Percentiles rank a stretch among this genome's conserved stretches.
phyloP scores from a whole-genome alignment of 2,113 vertebrate genomes.

The Acrocephalus arundinaceus region DNA sequence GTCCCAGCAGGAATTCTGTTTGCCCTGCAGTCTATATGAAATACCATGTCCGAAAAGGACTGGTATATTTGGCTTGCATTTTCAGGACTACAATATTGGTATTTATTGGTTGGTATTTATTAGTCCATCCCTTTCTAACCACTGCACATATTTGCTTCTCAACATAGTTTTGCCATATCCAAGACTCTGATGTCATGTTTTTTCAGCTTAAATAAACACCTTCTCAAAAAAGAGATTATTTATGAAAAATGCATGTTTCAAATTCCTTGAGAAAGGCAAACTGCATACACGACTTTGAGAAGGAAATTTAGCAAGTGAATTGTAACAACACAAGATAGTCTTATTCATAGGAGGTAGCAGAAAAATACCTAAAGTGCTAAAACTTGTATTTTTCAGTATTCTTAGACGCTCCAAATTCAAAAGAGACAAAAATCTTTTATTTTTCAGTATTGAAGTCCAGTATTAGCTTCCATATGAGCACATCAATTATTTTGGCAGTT shows the following conservation, averaged over 20 bases:
- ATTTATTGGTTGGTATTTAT: not conserved
- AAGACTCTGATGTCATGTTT: not conserved
- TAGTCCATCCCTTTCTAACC: not conserved
- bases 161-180: not conserved
- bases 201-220: not conserved
- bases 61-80: not conserved
- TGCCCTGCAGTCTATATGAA: not conserved
- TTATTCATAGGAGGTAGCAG: not conserved
- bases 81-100: not conserved
- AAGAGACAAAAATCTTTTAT: not conserved
- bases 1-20: not conserved
- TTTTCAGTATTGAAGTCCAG: not conserved
- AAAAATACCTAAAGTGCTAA: not conserved
- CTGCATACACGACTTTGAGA: not conserved
- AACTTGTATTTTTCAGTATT: not conserved
- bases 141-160: not conserved
- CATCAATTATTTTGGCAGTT: not conserved
- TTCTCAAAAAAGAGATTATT: not conserved
- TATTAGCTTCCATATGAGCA: not conserved
- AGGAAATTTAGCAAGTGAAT: not conserved
- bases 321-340: not conserved
- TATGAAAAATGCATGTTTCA: not conserved
- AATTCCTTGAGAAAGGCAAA: not conserved
- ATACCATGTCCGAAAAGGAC: not conserved
- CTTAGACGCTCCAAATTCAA: not conserved